A percentile compares a stretch with the other conserved stretches of the same genome.
These are phyloP conservation scores for Varecia variegata DNA, from an alignment of 2,797 vertebrate genomes.

Conservation along the genomic window DNA sequence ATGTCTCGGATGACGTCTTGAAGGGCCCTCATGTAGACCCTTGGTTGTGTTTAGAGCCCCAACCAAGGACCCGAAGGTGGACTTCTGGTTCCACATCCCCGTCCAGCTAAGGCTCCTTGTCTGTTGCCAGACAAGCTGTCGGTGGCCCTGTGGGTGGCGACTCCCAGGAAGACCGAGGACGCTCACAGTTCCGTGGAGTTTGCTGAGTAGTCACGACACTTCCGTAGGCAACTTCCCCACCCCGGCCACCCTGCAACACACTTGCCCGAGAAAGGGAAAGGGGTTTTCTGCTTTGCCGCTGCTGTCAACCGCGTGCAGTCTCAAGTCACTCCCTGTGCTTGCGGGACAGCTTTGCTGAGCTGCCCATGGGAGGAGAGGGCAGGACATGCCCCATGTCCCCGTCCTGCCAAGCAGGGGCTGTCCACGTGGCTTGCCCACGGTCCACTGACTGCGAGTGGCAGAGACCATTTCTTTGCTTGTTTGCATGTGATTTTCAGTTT, in stretches of 20 bases:
- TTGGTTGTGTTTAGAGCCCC: background rate
- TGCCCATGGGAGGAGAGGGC: accelerated
- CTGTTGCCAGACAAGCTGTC: background rate
- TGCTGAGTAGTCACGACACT: no score
- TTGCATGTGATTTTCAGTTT: background rate
- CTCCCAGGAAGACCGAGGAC: accelerated
- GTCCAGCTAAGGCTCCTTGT: background rate
- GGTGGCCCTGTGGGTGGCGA: accelerated
- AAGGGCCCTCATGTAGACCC: accelerated
- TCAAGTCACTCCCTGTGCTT: background rate
- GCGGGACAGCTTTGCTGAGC: background rate
- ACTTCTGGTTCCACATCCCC: background rate
- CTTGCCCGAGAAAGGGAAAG: background rate
- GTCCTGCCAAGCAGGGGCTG: accelerated
- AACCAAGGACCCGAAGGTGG: background rate
- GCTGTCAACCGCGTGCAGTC: accelerated
- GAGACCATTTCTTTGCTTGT: background rate
- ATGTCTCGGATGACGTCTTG: background rate
- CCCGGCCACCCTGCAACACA: accelerated
- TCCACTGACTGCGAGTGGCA: accelerated
- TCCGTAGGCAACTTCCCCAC: accelerated
- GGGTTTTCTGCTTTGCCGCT: background rate
- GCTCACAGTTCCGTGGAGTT: background rate
- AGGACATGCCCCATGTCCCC: accelerated
- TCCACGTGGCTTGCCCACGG: background rate